phyloP scores from a whole-genome alignment of 2,113 vertebrate genomes.

The Tamias sibiricus region DNA sequence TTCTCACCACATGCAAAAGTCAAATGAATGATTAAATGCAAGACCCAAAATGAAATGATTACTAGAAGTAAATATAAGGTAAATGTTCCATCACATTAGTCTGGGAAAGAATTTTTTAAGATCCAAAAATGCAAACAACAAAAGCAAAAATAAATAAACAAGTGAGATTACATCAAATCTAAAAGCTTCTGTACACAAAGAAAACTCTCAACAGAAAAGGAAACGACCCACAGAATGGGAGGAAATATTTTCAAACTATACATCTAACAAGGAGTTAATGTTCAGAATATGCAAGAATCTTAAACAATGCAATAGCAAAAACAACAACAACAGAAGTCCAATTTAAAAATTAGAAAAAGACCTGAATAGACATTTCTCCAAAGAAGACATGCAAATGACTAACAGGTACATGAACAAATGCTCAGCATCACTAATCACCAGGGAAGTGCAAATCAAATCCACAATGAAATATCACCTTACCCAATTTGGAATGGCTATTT shows the following conservation, averaged over 20 bases:
- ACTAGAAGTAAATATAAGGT: neutral
- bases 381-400: neutral
- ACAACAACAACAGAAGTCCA: neutral
- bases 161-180: neutral
- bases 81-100: neutral
- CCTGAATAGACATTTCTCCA: neutral
- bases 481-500: neutral
- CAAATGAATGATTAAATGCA: neutral
- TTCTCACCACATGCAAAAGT: neutral
- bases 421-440: neutral
- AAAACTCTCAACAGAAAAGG: too few species aligned
- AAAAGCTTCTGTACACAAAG: neutral
- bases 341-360: neutral
- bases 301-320: neutral
- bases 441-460: neutral
- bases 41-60: neutral
- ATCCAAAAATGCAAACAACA: neutral
- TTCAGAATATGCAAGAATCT: neutral
- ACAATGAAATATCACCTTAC: neutral
- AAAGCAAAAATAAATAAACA: neutral
- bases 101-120: neutral
- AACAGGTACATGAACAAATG: neutral
- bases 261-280: too few species aligned
- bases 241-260: too few species aligned
- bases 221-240: too few species aligned